These are phyloP conservation scores for Sericinus montela DNA, from an alignment of 2,888 invertebrate genomes.

Conservation along the genomic window DNA sequence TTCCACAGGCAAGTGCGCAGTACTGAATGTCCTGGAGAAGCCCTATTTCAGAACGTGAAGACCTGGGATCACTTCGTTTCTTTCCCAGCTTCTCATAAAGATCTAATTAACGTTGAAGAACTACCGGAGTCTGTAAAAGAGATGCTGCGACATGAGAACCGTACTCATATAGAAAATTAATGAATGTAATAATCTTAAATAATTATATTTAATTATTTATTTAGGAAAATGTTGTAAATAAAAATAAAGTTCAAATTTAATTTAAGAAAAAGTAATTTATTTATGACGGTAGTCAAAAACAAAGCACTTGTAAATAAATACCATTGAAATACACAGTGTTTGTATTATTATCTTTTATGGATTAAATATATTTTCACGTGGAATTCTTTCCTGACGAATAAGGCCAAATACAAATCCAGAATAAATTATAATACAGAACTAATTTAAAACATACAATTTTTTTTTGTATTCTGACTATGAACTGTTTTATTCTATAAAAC, in stretches of 20 bases:
- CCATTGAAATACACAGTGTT: too few species aligned
- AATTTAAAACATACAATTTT: too few species aligned
- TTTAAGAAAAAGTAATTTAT: too few species aligned
- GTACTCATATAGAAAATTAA: constrained; percentile 4
- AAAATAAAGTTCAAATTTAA: not conserved
- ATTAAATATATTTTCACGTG: too few species aligned
- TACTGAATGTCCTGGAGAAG: constrained; percentile 83
- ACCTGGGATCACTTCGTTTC: constrained; percentile 78
- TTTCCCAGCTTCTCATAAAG: constrained; percentile 39
- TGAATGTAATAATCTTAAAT: not conserved
- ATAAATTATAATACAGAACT: too few species aligned
- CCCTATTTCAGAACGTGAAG: constrained; percentile 78
- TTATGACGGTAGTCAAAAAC: too few species aligned
- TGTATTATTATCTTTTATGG: too few species aligned
- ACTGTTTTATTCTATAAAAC: too few species aligned
- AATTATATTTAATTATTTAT: not conserved
- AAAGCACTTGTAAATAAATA: too few species aligned
- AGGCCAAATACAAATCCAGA: too few species aligned
- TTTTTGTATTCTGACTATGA: too few species aligned
- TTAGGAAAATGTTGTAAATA: constrained; percentile 3
- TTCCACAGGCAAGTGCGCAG: constrained; percentile 40
- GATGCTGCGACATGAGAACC: constrained; percentile 13
- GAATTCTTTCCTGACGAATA: too few species aligned
- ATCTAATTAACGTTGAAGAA: constrained; percentile 37
- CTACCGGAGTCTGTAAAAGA: constrained; percentile 30